phyloP scores from a whole-genome alignment of 2,888 invertebrate genomes.

The Gymnoscelis rufifasciata region DNA sequence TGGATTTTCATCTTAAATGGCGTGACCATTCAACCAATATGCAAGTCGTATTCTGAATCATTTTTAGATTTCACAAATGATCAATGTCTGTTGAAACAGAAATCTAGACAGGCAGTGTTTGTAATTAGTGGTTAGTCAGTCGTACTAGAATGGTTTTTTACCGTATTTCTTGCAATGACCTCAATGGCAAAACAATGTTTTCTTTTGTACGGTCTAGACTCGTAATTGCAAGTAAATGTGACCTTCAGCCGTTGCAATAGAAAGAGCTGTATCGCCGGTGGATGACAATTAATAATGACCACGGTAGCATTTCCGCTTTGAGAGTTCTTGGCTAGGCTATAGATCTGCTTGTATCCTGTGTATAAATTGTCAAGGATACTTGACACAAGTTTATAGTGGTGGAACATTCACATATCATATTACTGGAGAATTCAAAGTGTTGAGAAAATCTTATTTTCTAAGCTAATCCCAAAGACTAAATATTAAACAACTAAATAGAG shows the following conservation, averaged over 20 bases:
- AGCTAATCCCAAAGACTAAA: no score
- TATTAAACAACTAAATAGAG: no score
- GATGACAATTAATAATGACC: constrained; percentile 23
- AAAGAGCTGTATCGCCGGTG: constrained; percentile 25
- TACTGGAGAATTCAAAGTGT: no score
- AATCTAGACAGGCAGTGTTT: constrained; percentile 44
- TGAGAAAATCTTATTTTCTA: no score
- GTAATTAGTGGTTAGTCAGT: constrained; percentile 56
- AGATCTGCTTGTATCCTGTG: constrained; percentile 10
- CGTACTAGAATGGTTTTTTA: constrained; percentile 54
- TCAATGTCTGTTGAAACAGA: constrained; percentile 34
- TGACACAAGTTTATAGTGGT: no score
- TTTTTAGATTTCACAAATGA: constrained; percentile 21
- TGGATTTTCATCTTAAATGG: no score
- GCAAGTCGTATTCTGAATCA: background rate
- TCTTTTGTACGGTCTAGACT: constrained; percentile 46
- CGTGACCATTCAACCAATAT: no score
- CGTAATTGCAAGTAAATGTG: constrained; percentile 52
- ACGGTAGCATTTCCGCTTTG: constrained; percentile 35
- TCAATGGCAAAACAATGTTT: constrained; percentile 54
- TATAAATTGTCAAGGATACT: background rate
- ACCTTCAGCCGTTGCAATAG: constrained; percentile 55
- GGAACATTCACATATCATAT: no score
- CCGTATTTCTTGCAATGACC: constrained; percentile 58
- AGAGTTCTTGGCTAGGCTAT: constrained; percentile 34